Percentiles rank a stretch among this genome's conserved stretches.
phyloP scores from a whole-genome alignment of 2,113 vertebrate species.

The Dromiciops gliroides region DNA sequence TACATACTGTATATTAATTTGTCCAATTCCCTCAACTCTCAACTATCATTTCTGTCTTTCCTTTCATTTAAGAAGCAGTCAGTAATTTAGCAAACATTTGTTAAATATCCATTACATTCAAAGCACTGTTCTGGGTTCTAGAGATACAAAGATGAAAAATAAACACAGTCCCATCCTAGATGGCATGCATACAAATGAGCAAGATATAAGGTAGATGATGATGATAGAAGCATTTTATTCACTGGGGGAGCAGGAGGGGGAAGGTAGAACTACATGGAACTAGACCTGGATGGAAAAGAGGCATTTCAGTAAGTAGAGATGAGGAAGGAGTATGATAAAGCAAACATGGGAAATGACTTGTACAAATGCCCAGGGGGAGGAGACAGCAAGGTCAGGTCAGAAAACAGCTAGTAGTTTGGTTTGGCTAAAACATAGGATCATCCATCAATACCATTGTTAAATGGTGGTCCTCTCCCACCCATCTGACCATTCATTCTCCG shows the following conservation, averaged over 20 bases:
- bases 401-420: not conserved
- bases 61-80: not conserved
- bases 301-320: not conserved
- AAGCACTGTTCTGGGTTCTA: not conserved
- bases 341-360: not conserved
- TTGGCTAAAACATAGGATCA: not conserved
- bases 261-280: not conserved
- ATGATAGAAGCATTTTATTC: not conserved
- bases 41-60: not conserved
- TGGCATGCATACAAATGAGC: not conserved
- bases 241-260: not conserved
- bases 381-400: not conserved
- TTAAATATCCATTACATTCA: not conserved
- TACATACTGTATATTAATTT: not conserved
- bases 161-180: not conserved
- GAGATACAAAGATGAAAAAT: not conserved
- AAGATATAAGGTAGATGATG: not conserved
- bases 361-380: not conserved
- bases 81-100: not conserved
- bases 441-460: not conserved
- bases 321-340: not conserved
- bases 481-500: not conserved
- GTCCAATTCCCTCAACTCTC: not conserved
- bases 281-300: not conserved
- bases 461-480: not conserved